These are phyloP conservation scores for Ibycter americanus DNA, from an alignment of 2,797 vertebrate genomes.

Conservation along the genomic window DNA sequence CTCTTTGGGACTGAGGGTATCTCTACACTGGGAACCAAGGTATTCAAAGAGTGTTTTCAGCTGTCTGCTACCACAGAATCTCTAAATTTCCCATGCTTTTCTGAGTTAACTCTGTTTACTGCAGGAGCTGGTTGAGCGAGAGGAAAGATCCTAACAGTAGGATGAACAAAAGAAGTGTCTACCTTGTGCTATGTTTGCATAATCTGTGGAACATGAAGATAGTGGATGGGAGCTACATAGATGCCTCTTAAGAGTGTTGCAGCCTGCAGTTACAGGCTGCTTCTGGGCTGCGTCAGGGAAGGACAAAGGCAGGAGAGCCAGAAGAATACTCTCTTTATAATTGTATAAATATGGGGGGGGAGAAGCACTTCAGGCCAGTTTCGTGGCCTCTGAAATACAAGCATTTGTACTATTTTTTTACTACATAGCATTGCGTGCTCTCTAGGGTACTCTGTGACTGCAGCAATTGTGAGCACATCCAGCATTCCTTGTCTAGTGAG, in stretches of 20 bases:
- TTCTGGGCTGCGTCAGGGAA: background rate
- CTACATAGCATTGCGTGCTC: background rate
- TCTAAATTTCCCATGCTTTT: background rate
- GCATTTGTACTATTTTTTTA: background rate
- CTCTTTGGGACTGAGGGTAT: background rate
- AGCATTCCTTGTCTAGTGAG: background rate
- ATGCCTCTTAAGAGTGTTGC: background rate
- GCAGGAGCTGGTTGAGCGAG: background rate
- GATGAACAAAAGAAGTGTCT: background rate
- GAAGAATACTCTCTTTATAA: background rate
- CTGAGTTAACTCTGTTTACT: background rate
- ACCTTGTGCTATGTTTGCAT: background rate
- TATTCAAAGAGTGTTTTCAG: background rate
- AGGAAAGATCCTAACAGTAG: background rate
- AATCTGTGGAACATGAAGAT: background rate
- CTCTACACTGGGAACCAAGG: background rate
- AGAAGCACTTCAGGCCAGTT: background rate
- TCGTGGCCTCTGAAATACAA: background rate
- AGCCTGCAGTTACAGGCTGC: background rate
- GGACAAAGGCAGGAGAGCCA: background rate
- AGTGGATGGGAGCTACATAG: rapidly evolving
- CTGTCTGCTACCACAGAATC: background rate
- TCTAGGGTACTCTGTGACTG: background rate
- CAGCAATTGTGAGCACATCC: background rate
- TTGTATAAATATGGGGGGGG: background rate